phyloP scores from a whole-genome alignment of 2,888 invertebrate species.

The Hecatera dysodea region DNA sequence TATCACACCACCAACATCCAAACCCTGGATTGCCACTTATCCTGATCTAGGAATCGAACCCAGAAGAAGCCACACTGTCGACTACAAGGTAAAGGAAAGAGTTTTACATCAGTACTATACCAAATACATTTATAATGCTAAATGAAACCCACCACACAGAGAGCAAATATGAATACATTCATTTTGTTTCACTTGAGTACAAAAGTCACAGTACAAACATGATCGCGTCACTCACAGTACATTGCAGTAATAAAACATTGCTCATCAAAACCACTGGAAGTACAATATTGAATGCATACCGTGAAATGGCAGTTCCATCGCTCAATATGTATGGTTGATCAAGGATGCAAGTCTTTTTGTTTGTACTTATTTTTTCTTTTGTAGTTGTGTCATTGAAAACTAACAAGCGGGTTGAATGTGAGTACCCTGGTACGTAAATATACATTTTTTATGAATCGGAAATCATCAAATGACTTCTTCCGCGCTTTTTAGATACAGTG shows the following conservation, averaged over 20 bases:
- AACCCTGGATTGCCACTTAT: background rate
- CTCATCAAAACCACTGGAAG: slow-evolving; percentile 50
- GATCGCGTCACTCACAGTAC: slow-evolving; percentile 24
- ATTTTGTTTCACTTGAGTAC: slow-evolving; percentile 45
- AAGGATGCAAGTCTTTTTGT: slow-evolving; percentile 7
- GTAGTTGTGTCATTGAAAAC: background rate
- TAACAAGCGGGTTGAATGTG: too few species aligned
- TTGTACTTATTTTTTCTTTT: background rate
- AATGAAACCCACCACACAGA: slow-evolving; percentile 43
- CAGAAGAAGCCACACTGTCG: background rate
- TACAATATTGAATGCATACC: slow-evolving; percentile 67
- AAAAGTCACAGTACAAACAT: slow-evolving; percentile 35
- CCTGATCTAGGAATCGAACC: background rate
- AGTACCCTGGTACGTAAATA: too few species aligned
- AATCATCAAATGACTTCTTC: too few species aligned
- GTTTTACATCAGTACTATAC: background rate
- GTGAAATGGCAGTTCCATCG: slow-evolving; percentile 65
- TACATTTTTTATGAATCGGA: too few species aligned
- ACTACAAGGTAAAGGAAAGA: background rate
- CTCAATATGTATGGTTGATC: background rate
- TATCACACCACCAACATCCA: background rate
- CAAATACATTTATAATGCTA: background rate
- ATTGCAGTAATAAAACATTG: slow-evolving; percentile 60
- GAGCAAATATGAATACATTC: slow-evolving; percentile 39
- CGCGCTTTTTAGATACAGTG: too few species aligned